These are phyloP conservation scores for Triplophysa bombifrons DNA, from an alignment of 2,797 vertebrate genomes.

Conservation along the genomic window DNA sequence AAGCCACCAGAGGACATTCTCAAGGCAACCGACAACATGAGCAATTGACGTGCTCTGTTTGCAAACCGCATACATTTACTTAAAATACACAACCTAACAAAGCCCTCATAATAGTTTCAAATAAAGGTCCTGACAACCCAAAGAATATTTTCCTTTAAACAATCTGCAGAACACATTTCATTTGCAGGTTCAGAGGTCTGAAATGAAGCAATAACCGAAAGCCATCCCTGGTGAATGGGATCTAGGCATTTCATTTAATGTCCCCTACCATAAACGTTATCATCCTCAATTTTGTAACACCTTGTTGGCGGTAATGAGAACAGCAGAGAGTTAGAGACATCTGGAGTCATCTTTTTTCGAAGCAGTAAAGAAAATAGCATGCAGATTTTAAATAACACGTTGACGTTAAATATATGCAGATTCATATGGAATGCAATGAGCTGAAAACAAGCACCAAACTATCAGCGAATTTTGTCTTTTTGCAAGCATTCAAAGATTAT, in stretches of 20 bases:
- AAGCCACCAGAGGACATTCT: slow-evolving; percentile 5
- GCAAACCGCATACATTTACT: slow-evolving; percentile 15
- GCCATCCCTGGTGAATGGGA: slow-evolving; percentile 38
- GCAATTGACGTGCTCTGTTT: slow-evolving; percentile 9
- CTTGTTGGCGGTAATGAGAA: slow-evolving; percentile 44
- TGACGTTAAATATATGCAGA: slow-evolving; percentile 28
- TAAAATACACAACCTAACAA: slow-evolving; percentile 34
- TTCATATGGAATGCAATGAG: slow-evolving; percentile 29
- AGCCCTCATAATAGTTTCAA: slow-evolving; percentile 13
- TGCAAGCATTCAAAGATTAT: background rate
- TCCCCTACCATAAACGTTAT: slow-evolving; percentile 52
- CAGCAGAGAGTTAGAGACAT: slow-evolving; percentile 34
- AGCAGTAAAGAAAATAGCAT: slow-evolving; percentile 23
- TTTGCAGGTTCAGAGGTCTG: slow-evolving; percentile 35
- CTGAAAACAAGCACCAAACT: slow-evolving; percentile 15
- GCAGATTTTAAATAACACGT: slow-evolving; percentile 35
- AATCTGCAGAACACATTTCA: slow-evolving; percentile 29
- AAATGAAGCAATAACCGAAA: slow-evolving; percentile 52
- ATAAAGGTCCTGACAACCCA: slow-evolving; percentile 20
- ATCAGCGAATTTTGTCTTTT: background rate
- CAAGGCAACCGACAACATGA: slow-evolving; percentile 12
- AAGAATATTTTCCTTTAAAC: slow-evolving; percentile 32
- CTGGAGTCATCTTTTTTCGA: slow-evolving; percentile 41
- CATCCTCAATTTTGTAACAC: slow-evolving; percentile 52
- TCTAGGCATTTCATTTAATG: slow-evolving; percentile 53